Base-by-base conservation (phyloP, 2,888 invertebrate genomes). In the Drosophila flavopinicola region DNA sequence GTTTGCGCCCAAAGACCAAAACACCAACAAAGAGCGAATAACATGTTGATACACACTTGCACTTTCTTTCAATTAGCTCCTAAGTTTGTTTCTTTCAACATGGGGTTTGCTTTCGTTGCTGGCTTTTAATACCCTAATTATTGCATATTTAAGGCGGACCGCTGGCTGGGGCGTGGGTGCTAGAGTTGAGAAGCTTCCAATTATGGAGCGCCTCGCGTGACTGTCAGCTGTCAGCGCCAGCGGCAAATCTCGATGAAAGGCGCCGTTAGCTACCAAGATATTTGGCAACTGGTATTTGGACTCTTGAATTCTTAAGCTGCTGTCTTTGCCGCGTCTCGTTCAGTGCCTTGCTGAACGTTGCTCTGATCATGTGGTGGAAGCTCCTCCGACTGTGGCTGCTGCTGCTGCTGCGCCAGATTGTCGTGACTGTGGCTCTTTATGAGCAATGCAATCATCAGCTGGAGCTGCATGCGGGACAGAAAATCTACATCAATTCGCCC, bases 381-480 rank as follows among this genome's bases (percentile, higher is more conserved):
- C 11, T 13, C 17, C 9, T 44, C 11, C 11, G 30, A 10, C 25
- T 69, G 15, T 30, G 23, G 24, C 42, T 42, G 9, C 13, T 54
- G 25, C 30, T 66, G 6, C 11, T 64, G 7, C 9, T 64, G 10
- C 3, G 30, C n/a, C 49, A 65, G 11, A 10, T 61, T 0, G 15
- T 39, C 4, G 9, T 37, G 20, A 57, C 7, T 17, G 17, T 61
- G 30, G 80, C 66, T 0, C 49, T 89, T 3, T 89, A 72, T 47
- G 90, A 90, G 10, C 66, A 80, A 54, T 91, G 91, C 44, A 89
- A 90, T 69, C 88, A 91, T 53, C 75, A 73, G n/a, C 27, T 90
- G 9, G 66, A 80, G 1, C 59, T 91, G 39, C 76, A 84, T 32
- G 60, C 79, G 2, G 83, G 82, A 1, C 79, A 89, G 39, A 88